These are phyloP conservation scores for Sebastes hubbsi DNA, from an alignment of 2,797 vertebrate genomes.

Conservation along the genomic window DNA sequence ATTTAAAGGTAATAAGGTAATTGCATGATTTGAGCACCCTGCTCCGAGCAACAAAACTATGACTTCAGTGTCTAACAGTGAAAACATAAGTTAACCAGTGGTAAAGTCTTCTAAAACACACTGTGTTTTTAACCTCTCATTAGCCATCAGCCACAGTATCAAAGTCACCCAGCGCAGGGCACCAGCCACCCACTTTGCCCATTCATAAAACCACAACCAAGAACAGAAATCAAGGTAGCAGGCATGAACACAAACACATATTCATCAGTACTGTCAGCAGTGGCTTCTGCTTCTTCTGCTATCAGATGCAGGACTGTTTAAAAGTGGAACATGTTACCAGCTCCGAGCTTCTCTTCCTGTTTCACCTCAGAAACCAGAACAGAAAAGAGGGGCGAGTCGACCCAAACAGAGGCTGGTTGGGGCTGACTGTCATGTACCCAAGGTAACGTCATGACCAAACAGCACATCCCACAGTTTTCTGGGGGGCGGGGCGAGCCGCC, in stretches of 20 bases:
- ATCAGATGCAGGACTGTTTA: conserved; percentile 8
- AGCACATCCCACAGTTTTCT: conserved; percentile 98
- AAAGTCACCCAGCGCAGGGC: conserved; percentile 63
- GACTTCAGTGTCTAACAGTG: neutral
- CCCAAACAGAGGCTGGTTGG: conserved; percentile 93
- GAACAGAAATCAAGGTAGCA: conserved; percentile 69
- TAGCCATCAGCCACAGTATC: conserved; percentile 78
- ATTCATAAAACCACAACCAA: conserved; percentile 64
- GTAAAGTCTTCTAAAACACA: neutral
- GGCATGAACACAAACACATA: conserved; percentile 62
- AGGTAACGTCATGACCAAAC: conserved; percentile 98
- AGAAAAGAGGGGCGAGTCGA: conserved; percentile 37
- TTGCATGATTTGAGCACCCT: neutral
- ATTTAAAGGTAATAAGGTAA: neutral
- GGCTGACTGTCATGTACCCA: conserved; percentile 99
- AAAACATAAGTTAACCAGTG: neutral
- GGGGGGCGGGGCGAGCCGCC: conserved; percentile 83
- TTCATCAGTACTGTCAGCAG: conserved; percentile 20
- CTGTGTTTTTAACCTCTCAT: conserved; percentile 1
- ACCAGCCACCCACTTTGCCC: conserved; percentile 73
- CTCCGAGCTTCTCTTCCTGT: conserved; percentile 77
- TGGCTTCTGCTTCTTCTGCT: conserved; percentile 50
- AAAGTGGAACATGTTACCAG: conserved; percentile 40
- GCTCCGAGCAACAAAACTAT: neutral
- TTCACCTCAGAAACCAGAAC: conserved; percentile 72